phyloP scores from a whole-genome alignment of 2,797 vertebrate genomes.

The Enteromius fasciolatus region DNA sequence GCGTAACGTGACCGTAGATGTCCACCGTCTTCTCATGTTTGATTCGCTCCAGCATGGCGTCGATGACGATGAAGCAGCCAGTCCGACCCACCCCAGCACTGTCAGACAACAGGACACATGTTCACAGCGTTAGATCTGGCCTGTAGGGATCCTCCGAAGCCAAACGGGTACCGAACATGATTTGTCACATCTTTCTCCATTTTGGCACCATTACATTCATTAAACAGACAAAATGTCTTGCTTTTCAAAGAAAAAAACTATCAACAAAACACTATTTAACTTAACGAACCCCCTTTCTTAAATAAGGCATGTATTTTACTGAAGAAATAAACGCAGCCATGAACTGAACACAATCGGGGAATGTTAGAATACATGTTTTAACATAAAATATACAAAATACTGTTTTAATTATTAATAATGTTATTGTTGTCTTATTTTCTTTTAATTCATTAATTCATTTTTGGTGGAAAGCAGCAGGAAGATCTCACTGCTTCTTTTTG shows the following conservation, averaged over 20 bases:
- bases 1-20: constrained; percentile 98
- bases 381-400: neutral
- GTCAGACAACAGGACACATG: neutral
- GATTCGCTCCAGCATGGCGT: too few relatives aligned
- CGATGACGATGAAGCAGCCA: too few relatives aligned
- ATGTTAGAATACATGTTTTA: too few relatives aligned
- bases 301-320: neutral
- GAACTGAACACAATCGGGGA: neutral
- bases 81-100: too few relatives aligned
- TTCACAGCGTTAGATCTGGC: neutral
- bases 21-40: constrained; percentile 88
- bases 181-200: too few relatives aligned
- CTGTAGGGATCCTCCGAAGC: neutral
- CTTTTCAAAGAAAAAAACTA: too few relatives aligned
- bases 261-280: neutral
- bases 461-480: neutral
- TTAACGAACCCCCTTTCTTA: neutral
- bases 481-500: too few relatives aligned
- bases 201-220: too few relatives aligned
- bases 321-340: neutral
- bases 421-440: neutral
- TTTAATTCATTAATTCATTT: too few relatives aligned
- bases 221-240: too few relatives aligned
- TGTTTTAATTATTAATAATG: neutral
- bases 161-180: neutral